phyloP scores from a whole-genome alignment of 2,888 invertebrate genomes.

The Synanthedon tipuliformis region DNA sequence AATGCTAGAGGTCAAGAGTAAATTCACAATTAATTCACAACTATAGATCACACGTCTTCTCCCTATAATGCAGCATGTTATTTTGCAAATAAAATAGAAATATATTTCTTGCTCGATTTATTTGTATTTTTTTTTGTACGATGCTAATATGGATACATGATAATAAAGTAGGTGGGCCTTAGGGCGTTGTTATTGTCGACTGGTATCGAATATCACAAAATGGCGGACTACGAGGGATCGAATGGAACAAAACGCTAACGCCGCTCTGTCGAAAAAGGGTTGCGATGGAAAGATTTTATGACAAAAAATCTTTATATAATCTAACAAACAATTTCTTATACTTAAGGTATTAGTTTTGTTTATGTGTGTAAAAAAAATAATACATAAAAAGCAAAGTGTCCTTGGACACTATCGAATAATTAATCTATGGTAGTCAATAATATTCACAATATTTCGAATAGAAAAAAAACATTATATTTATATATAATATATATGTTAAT shows the following conservation, averaged over 20 bases:
- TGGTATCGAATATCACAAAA: slow-evolving; percentile 40
- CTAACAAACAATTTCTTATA: slow-evolving; percentile 17
- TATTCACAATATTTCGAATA: no score
- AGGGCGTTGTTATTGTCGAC: slow-evolving; percentile 29
- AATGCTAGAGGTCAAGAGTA: no score
- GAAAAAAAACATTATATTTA: no score
- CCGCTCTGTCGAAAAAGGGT: neutral
- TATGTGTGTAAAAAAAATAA: slow-evolving; percentile 6
- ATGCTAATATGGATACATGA: slow-evolving; percentile 15
- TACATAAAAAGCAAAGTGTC: no score
- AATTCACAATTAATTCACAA: no score
- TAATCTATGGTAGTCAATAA: no score
- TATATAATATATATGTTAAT: no score
- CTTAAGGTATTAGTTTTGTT: slow-evolving; percentile 1
- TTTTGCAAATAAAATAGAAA: no score
- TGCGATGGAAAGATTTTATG: slow-evolving; percentile 23
- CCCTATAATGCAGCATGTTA: no score
- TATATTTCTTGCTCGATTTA: neutral
- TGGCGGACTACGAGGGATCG: slow-evolving; percentile 19
- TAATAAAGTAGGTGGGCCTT: slow-evolving; percentile 27
- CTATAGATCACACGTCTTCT: no score
- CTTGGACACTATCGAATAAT: no score
- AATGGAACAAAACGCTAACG: slow-evolving; percentile 26
- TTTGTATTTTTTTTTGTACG: neutral
- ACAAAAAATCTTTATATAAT: slow-evolving; percentile 30